Base-by-base conservation (phyloP, 2,797 vertebrate genomes). In the Neoniphon sammara region DNA sequence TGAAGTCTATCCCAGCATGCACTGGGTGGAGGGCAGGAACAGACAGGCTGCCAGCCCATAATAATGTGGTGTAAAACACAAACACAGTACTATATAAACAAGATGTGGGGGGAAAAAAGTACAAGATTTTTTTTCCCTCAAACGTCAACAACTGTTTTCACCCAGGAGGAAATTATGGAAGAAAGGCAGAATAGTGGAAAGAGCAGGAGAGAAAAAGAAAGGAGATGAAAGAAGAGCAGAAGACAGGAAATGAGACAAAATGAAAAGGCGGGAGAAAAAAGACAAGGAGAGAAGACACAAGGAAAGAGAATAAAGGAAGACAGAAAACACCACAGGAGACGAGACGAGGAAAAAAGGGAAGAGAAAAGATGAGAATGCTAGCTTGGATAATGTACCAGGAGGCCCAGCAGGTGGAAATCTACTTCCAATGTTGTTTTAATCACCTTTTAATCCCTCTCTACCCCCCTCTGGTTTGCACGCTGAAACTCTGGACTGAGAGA, bases 241-340 rank as follows among this genome's bases (percentile, higher is more conserved):
- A 56, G 72, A 82, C 66, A 87, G 73, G 73, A 72, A 84, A 86
- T 85, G 68, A 81, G 64, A 80, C 44, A 50, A 44, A 87, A 76
- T 83, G 54, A n/a, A 77, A 77, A 78, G 80, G 47, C 42, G 63
- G 18, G 12, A 66, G n/a, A 54, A 55, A 1, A 46, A 57, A 66
- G 18, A 53, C 42, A 5, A 31, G 36, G 25, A 66, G 30, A n/a
- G 64, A 57, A 50, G 53, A 72, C 64, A 64, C 36, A 64, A n/a
- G 23, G 23, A 63, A 67, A 20, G 21, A 57, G 56, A 83, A 20
- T 27, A 27, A 15, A 46, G 7, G 36, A 23, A 66, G 55, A 42
- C 50, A 10, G 55, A 50, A 15, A 63, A 31, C 3, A 31, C 30
- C n/a, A n/a, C n/a, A n/a, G n/a, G n/a, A n/a, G n/a, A n/a, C n/a